Evolutionary conservation across 2,797 vertebrate genomes (phyloP), one percentile per base, ranked within the genome.

Genomic region (Dendrocincla tyrannina): DNA sequence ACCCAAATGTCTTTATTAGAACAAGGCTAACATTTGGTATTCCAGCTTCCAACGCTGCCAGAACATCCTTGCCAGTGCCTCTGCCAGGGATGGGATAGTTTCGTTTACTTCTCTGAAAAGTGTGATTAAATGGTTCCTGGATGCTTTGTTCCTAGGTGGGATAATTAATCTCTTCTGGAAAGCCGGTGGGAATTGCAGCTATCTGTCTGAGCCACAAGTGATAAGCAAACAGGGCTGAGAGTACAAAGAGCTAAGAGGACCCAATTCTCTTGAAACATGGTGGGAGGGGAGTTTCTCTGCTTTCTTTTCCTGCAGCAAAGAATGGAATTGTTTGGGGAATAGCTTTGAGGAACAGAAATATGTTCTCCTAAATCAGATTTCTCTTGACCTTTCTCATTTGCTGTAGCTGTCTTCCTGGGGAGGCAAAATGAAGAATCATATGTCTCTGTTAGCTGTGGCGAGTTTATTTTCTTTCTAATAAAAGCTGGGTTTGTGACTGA

Each of bases 161-260:
- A 56, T 84, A 94, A 94, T 77, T 91, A 85, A 90, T 95, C 55
- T 85, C 25, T 41, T 68, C 64, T 37, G 39, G 77, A 85, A 93
- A 42, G 83, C 80, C 13, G 0, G 11, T 74, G 77, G 85, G 94
- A 95, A 91, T 94, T 86, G 67, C 63, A 76, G 67, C 81, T 84
- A 53, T 83, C 89, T 59, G 64, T 55, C 87, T 95, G 85, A 93
- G 74, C 76, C 56, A 67, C 44, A 25, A 92, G 56, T 67, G 91
- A 96, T 94, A 91, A 95, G 85, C 88, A 95, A 95, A 95, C 49
- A 56, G 60, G 85, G 35, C 72, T 67, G 70, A 67, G 79, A 89
- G 59, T 59, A 93, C 79, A 79, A 93, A 91, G 69, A 84, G 41
- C 88, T 49, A 19, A 89, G 69, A 90, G 49, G 55, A 16, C 83